A percentile compares a stretch with the other conserved stretches of the same genome.
These are phyloP conservation scores for Andrena fulva DNA, from an alignment of 2,888 invertebrate genomes.

Conservation along the genomic window DNA sequence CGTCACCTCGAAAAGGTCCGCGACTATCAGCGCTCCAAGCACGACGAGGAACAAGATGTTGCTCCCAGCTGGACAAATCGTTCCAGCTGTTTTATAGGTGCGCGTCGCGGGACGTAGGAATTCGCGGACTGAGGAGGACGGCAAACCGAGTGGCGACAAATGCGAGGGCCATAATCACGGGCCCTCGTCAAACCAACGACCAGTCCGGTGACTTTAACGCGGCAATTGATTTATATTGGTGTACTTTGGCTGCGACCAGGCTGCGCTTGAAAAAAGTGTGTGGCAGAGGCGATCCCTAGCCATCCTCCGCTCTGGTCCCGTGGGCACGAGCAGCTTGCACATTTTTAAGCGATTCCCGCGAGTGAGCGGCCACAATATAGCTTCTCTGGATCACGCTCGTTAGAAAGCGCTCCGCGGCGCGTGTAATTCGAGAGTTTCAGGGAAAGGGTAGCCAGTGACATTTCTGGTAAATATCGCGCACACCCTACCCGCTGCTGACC, in stretches of 20 bases:
- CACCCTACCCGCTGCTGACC: constrained; percentile 11
- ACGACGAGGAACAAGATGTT: constrained; percentile 23
- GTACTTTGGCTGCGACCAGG: not conserved
- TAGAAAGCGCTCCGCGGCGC: constrained; percentile 32
- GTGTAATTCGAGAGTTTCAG: constrained; percentile 58
- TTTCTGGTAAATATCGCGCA: constrained; percentile 72
- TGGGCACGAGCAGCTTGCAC: not conserved
- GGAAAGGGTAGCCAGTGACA: constrained; percentile 73
- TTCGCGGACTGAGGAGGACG: constrained; percentile 21
- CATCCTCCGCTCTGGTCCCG: too few relatives aligned
- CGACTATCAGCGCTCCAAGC: not conserved
- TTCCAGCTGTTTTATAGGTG: constrained; percentile 17
- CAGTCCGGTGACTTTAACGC: constrained; percentile 16
- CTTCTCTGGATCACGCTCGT: not conserved
- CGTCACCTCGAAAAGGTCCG: too few relatives aligned
- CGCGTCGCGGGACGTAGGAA: constrained; percentile 38
- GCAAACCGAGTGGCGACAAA: not conserved
- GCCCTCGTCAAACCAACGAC: not conserved
- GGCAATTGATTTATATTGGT: constrained; percentile 36
- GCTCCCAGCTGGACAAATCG: constrained; percentile 52
- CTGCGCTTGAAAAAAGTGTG: not conserved
- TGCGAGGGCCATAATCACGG: constrained; percentile 10
- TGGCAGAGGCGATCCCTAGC: not conserved
- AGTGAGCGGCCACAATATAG: not conserved
- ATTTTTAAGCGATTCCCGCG: constrained; percentile 11